Percentiles rank a stretch among this genome's conserved stretches.
Evolutionary conservation across 2,797 vertebrate species (phyloP).

Genomic region (Notolabrus celidotus): DNA sequence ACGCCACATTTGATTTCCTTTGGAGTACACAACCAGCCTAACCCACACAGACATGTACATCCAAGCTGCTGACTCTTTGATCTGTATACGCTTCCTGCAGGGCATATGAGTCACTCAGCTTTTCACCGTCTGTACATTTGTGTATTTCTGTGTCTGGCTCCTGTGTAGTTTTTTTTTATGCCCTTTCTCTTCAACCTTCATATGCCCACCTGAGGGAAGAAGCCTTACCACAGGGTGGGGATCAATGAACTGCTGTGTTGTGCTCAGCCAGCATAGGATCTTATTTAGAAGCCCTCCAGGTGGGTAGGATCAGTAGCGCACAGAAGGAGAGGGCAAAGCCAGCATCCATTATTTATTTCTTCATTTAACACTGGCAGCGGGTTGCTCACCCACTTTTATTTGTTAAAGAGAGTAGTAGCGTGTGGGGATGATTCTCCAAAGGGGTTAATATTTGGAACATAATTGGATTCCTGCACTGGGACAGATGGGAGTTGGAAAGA

Average conservation of each 20-base stretch:
- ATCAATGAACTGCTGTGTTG: constrained; percentile 79
- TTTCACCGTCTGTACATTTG: constrained; percentile 20
- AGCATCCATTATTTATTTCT: constrained; percentile 79
- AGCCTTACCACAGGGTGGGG: constrained; percentile 63
- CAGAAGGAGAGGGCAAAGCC: constrained; percentile 63
- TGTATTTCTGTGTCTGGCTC: constrained; percentile 40
- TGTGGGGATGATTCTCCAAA: constrained; percentile 75
- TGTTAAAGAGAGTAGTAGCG: constrained; percentile 65
- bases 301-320: constrained; percentile 75
- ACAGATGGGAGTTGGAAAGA: constrained; percentile 68
- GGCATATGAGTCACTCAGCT: constrained; percentile 53
- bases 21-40: constrained; percentile 8
- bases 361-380: constrained; percentile 75
- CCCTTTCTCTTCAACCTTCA: constrained; percentile 70
- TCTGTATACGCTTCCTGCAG: constrained; percentile 46
- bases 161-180: constrained; percentile 31
- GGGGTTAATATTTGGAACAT: constrained; percentile 77
- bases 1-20: constrained; percentile 50
- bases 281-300: constrained; percentile 80
- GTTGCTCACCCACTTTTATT: constrained; percentile 64
- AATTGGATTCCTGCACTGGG: constrained; percentile 76
- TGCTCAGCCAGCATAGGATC: constrained; percentile 74
- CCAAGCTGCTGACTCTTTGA: constrained; percentile 50
- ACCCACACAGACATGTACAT: constrained; percentile 28
- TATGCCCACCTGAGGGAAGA: constrained; percentile 69